Conservation (phyloP, 2,113 vertebrate genomes). For the Argyrosomus japonicus region DNA sequence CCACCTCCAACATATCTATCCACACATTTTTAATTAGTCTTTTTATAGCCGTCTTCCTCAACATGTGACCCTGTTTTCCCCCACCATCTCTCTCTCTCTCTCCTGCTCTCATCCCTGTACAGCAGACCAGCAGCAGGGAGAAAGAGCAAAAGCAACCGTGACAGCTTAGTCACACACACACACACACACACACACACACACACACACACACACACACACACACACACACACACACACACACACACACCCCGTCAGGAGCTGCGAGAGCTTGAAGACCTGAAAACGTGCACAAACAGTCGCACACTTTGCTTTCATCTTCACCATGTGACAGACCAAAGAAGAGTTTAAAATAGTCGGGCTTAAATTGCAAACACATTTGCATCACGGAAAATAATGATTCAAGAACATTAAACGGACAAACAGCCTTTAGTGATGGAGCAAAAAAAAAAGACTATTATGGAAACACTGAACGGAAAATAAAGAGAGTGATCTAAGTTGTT, state of each 20-base stretch:
- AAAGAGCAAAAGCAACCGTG: constrained; percentile 37
- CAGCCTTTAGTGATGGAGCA: constrained; percentile 14
- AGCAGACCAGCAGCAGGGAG: constrained; percentile 25
- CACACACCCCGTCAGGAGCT: constrained; percentile 19
- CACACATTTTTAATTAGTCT: constrained; percentile 79
- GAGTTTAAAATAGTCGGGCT: constrained; percentile 55
- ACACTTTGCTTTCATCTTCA: constrained; percentile 40
- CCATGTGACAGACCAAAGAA: constrained; percentile 44
- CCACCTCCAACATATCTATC: constrained; percentile 60
- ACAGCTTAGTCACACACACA: constrained; percentile 38
- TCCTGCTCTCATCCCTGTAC: constrained; percentile 31
- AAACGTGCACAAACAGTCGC: constrained; percentile 25
- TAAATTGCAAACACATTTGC: constrained; percentile 51
- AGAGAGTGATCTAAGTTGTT: background rate
- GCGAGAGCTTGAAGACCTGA: constrained; percentile 21
- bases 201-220: constrained; percentile 28
- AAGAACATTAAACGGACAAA: constrained; percentile 1
- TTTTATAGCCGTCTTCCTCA: constrained; percentile 75
- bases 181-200: constrained; percentile 19
- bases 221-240: constrained; percentile 29
- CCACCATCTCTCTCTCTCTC: constrained; percentile 4
- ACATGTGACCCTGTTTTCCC: constrained; percentile 56
- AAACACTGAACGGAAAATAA: background rate
- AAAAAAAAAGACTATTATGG: background rate
- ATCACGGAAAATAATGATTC: constrained; percentile 40